These are phyloP conservation scores for Pseudopodoces humilis DNA, from an alignment of 2,113 vertebrate species.

Conservation along the genomic window DNA sequence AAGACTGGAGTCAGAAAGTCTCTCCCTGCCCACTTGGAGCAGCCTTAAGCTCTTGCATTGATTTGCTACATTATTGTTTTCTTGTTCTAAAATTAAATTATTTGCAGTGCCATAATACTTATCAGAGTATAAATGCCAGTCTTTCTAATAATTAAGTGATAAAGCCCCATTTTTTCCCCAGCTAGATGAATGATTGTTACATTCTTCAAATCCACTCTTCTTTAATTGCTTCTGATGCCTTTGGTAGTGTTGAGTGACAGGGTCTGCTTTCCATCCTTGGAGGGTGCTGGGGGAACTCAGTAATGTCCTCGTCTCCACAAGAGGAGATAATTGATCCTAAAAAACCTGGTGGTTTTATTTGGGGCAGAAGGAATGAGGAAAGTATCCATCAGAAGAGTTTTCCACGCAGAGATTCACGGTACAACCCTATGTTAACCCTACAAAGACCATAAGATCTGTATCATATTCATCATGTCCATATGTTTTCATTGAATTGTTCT, in stretches of 20 bases:
- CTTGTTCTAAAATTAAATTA: neutral
- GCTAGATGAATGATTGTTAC: neutral
- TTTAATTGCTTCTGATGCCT: conserved; percentile 37
- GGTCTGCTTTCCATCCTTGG: neutral
- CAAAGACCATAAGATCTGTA: neutral
- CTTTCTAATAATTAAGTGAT: neutral
- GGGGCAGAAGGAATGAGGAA: neutral
- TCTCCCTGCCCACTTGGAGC: neutral
- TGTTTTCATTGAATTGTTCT: conserved; percentile 3
- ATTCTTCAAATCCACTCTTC: conserved; percentile 46
- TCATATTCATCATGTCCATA: neutral
- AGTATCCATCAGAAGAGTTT: conserved; percentile 1
- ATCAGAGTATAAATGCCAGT: neutral
- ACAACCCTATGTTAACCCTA: neutral
- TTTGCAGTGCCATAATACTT: neutral
- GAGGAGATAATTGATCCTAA: conserved; percentile 23
- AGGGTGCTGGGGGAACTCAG: neutral
- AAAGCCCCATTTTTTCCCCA: neutral
- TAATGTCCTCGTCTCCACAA: neutral
- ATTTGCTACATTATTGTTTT: neutral
- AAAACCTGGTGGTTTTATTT: neutral
- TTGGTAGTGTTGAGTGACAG: neutral
- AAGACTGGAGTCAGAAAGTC: neutral
- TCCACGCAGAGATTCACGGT: neutral
- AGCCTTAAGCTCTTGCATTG: neutral